Percentiles rank a stretch among this genome's conserved stretches.
Evolutionary conservation across 2,888 invertebrate species (phyloP).

Genomic region (Electrophaes corylata): DNA sequence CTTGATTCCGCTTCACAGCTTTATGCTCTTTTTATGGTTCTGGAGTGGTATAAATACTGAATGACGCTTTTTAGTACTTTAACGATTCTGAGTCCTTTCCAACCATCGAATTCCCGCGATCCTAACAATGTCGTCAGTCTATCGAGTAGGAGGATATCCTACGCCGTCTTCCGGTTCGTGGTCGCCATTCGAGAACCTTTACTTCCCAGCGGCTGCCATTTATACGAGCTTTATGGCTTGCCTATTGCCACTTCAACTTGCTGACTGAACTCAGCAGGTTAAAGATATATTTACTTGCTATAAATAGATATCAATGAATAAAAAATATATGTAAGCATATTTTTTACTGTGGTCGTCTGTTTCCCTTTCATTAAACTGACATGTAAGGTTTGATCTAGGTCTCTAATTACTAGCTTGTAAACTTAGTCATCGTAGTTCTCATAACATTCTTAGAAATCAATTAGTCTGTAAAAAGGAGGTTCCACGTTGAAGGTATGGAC

Average conservation of each 20-base stretch:
- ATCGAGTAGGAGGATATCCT: no score
- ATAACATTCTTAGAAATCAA: constrained; percentile 15
- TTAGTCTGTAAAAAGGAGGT: neutral
- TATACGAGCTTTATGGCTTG: no score
- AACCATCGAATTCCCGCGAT: no score
- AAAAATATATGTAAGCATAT: neutral
- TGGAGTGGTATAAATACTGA: constrained; percentile 16
- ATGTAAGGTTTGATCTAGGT: constrained; percentile 21
- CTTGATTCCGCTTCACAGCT: constrained; percentile 51
- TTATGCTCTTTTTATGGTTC: constrained; percentile 58
- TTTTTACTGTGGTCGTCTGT: neutral
- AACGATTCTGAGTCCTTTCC: neutral
- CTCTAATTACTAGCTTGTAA: constrained; percentile 20
- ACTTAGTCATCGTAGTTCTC: constrained; percentile 18
- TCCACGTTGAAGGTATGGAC: neutral
- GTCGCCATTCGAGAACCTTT: no score
- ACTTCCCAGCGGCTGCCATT: no score
- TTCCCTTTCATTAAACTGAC: constrained; percentile 7
- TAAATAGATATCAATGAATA: neutral
- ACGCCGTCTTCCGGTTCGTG: no score
- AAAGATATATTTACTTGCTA: no score
- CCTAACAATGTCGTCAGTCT: no score
- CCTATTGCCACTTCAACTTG: no score
- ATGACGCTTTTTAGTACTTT: constrained; percentile 5
- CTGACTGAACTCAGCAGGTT: no score